These are phyloP conservation scores for Nasonovia ribisnigri DNA, from an alignment of 2,888 invertebrate genomes.

Conservation along the genomic window DNA sequence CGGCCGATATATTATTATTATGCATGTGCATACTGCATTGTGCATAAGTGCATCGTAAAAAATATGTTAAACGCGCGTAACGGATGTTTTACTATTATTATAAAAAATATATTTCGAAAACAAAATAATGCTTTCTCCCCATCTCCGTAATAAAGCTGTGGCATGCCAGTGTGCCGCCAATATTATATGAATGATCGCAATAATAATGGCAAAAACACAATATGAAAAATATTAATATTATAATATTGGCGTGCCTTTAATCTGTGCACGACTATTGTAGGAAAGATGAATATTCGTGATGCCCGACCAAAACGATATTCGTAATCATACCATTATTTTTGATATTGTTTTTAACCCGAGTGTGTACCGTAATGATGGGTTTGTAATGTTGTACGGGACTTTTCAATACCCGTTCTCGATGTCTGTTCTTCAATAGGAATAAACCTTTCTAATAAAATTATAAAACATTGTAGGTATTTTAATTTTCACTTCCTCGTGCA, in stretches of 20 bases:
- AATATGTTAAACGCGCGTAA: constrained; percentile 39
- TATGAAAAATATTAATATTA: neutral
- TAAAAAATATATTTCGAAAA: constrained; percentile 31
- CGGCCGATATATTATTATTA: constrained; percentile 13
- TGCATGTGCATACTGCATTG: neutral
- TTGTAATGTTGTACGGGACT: constrained; percentile 31
- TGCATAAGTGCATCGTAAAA: constrained; percentile 40
- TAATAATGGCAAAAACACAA: constrained; percentile 43
- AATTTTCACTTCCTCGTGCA: constrained; percentile 29
- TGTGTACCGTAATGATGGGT: constrained; percentile 27
- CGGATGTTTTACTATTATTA: constrained; percentile 61
- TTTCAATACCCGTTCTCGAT: constrained; percentile 23
- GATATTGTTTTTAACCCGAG: constrained; percentile 15
- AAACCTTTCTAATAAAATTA: constrained; percentile 44
- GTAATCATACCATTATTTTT: constrained; percentile 26
- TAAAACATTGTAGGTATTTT: constrained; percentile 22
- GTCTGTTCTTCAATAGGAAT: neutral
- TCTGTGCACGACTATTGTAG: constrained; percentile 29
- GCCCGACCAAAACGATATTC: constrained; percentile 48
- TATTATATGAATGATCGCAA: neutral
- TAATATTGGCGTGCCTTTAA: neutral
- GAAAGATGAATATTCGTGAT: constrained; percentile 50
- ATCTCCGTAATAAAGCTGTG: neutral
- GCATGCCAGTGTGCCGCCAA: neutral
- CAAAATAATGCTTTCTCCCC: constrained; percentile 45